Conservation (phyloP, 2,113 vertebrate genomes). For the Gracilinanus agilis region DNA sequence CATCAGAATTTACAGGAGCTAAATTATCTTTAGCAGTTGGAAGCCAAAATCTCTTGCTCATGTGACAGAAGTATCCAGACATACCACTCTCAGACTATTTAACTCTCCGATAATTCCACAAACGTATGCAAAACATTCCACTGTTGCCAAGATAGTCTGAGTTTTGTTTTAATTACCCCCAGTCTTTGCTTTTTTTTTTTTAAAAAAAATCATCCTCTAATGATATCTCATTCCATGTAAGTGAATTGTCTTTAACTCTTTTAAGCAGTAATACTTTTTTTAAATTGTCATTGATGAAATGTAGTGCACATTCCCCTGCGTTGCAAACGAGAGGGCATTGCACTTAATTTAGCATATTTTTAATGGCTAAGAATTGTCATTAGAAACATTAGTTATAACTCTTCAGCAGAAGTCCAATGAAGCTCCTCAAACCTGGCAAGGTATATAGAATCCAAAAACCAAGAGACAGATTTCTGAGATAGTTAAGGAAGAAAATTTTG, state of each 20-base stretch:
- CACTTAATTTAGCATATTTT: background rate
- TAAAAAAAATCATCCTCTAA: background rate
- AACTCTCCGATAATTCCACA: background rate
- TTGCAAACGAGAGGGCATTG: background rate
- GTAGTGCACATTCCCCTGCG: background rate
- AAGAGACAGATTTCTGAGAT: background rate
- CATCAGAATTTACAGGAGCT: constrained; percentile 11
- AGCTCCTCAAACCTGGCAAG: background rate
- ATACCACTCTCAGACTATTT: background rate
- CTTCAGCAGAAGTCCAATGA: background rate
- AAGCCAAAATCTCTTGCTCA: background rate
- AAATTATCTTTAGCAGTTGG: constrained; percentile 37
- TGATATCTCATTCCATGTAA: background rate
- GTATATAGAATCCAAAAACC: background rate
- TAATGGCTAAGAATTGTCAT: background rate
- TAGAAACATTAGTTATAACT: background rate
- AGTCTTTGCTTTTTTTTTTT: background rate
- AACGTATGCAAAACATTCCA: background rate
- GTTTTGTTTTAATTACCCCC: background rate
- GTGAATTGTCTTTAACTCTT: background rate
- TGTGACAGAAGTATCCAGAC: background rate
- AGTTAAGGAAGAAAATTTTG: too few relatives aligned
- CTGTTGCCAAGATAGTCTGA: background rate
- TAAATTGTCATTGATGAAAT: background rate
- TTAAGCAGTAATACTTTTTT: background rate